Base-by-base conservation (phyloP, 2,797 vertebrate species). In the Okamejei kenojei region DNA sequence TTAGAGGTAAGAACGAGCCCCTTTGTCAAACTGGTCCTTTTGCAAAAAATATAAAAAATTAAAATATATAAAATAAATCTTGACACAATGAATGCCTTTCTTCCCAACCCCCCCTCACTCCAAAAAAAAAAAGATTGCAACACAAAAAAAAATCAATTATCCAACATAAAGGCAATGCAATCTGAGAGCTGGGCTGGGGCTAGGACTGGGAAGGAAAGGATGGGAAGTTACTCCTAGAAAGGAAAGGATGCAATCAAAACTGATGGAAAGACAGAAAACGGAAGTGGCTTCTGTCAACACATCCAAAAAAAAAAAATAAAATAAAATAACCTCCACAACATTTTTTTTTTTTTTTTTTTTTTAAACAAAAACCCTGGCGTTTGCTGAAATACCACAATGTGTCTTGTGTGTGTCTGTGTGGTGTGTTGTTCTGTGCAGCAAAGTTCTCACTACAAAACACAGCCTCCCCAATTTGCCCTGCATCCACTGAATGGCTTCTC, bases 401-500 rank as follows among this genome's bases (percentile, higher is more conserved):
- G 29, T 32, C 4, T 2, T 45, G 45, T 54, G 5, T 54, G 17
- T 68, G 86, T 58, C 68, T 90, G 93, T 93, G 29, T 15, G n/a
- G n/a, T n/a, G n/a, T n/a, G n/a, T n/a, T n/a, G n/a, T n/a, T n/a
- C n/a, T n/a, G n/a, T n/a, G n/a, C n/a, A n/a, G n/a, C n/a, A n/a
- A n/a, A n/a, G n/a, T n/a, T n/a, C n/a, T n/a, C n/a, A n/a, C n/a
- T 15, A 26, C 63, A 21, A 94, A 94, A 93, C 95, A 95, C 93
- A 94, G 94, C 97, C 97, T 96, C 96, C 99, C 98, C 98, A 99
- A 97, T 99, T 99, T 95, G 99, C 98, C 98, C 95, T 99, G 98
- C 98, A 99, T 99, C 98, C 98, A 99, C 93, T 98, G 98, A 95
- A 99, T 99, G 95, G 98, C 98, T 96, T 99, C 98, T 94, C 98